phyloP scores from a whole-genome alignment of 2,888 invertebrate genomes.

The Aricia artaxerxes region DNA sequence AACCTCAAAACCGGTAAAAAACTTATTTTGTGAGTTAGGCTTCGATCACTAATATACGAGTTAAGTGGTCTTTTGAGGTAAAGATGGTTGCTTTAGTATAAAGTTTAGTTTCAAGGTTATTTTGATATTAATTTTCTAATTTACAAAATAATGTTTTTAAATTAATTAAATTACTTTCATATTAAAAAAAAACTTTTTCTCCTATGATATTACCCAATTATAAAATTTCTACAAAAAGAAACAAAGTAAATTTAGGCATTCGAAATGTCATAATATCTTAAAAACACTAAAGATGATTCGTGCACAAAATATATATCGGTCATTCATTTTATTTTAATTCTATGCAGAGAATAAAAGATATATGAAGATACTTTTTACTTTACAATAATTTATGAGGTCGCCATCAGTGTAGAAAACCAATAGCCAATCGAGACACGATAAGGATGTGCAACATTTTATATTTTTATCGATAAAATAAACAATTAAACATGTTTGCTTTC shows the following conservation, averaged over 20 bases:
- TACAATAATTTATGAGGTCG: constrained; percentile 4
- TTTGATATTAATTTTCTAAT: neutral
- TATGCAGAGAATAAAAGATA: constrained; percentile 13
- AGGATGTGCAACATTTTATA: neutral
- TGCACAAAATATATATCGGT: neutral
- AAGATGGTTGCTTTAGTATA: too few relatives aligned
- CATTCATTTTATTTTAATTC: neutral
- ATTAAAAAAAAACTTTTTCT: too few relatives aligned
- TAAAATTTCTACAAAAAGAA: too few relatives aligned
- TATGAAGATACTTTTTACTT: neutral
- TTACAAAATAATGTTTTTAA: too few relatives aligned
- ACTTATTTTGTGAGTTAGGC: too few relatives aligned
- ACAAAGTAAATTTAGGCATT: neutral
- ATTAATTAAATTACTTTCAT: too few relatives aligned
- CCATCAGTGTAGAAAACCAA: neutral
- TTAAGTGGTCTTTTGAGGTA: too few relatives aligned
- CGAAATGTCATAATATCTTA: neutral
- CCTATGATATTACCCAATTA: too few relatives aligned
- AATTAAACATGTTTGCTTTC: neutral
- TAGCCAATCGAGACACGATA: constrained; percentile 4
- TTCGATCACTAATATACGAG: too few relatives aligned
- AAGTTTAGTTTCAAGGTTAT: too few relatives aligned
- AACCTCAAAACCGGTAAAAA: too few relatives aligned
- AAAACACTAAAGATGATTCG: neutral
- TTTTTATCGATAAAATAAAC: constrained; percentile 7